Evolutionary conservation across 2,797 vertebrate genomes (phyloP).

Genomic region (Syngnathus rostellatus): DNA sequence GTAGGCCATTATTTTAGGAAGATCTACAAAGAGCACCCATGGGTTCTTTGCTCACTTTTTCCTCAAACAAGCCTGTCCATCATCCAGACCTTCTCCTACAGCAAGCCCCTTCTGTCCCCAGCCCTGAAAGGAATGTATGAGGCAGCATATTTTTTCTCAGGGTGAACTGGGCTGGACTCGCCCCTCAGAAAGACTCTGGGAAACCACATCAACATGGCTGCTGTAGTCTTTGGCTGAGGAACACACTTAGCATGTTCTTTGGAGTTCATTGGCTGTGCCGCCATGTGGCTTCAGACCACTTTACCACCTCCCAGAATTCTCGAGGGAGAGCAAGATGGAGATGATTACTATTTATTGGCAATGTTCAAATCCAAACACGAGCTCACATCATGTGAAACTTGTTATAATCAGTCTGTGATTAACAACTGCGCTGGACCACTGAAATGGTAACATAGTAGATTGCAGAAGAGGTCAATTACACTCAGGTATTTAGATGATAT

Average conservation of each 20-base stretch:
- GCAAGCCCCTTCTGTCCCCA: constrained; percentile 12
- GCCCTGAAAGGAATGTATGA: constrained; percentile 54
- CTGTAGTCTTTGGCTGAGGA: constrained; percentile 23
- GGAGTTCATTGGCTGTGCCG: constrained; percentile 22
- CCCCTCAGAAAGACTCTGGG: constrained; percentile 13
- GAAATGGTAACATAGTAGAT: not conserved
- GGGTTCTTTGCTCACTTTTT: constrained; percentile 34
- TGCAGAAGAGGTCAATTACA: not conserved
- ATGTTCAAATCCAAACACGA: constrained; percentile 3
- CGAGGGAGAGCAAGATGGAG: not conserved
- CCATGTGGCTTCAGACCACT: constrained; percentile 5
- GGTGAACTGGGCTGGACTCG: constrained; percentile 22
- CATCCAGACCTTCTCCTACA: not conserved
- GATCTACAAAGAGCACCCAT: not conserved
- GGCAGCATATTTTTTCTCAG: constrained; percentile 56
- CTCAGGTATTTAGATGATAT: not conserved
- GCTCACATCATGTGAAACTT: not conserved
- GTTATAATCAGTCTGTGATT: not conserved
- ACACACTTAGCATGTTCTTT: constrained; percentile 14
- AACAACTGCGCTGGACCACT: not conserved
- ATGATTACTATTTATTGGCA: not conserved
- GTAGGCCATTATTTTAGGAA: not conserved
- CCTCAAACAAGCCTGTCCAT: constrained; percentile 47
- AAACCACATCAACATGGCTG: constrained; percentile 51
- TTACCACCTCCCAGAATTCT: not conserved